These are phyloP conservation scores for Dendroctonus valens DNA, from an alignment of 1,140 invertebrate species.

Conservation along the genomic window DNA sequence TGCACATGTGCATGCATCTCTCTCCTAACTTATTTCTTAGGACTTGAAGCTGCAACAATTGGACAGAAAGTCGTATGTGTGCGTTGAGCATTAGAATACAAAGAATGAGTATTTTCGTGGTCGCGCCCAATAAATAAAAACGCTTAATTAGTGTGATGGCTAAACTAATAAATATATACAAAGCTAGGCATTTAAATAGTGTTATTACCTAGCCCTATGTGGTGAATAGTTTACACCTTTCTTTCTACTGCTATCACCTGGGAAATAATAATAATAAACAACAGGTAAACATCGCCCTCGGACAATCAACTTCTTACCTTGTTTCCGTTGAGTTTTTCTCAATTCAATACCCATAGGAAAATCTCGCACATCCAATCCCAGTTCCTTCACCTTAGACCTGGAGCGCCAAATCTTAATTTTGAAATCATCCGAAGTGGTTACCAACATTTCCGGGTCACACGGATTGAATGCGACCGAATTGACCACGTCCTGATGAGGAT, in stretches of 20 bases:
- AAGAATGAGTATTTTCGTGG: no score
- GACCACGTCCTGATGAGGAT: constrained; percentile 79
- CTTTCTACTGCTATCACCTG: constrained; percentile 1
- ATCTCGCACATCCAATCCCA: constrained; percentile 42
- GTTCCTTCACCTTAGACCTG: constrained; percentile 52
- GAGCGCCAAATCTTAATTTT: constrained; percentile 75
- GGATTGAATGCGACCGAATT: constrained; percentile 89
- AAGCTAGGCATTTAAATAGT: not conserved
- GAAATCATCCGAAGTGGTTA: constrained; percentile 85
- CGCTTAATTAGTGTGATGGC: no score
- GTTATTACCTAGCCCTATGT: constrained; percentile 25
- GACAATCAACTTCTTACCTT: not conserved
- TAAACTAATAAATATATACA: not conserved
- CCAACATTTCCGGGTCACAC: constrained; percentile 75
- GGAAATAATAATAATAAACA: not conserved
- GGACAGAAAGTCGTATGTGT: no score
- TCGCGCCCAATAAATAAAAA: no score
- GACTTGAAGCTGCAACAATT: no score
- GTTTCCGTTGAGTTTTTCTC: constrained; percentile 26
- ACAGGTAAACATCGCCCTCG: not conserved
- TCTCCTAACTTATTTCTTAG: no score
- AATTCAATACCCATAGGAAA: constrained; percentile 44
- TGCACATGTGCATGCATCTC: no score
- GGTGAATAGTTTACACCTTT: constrained; percentile 10
- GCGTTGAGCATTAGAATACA: no score